Evolutionary conservation across 2,888 invertebrate genomes (phyloP), one percentile per base, ranked within the genome.

Genomic region (Apotomis turbidana): DNA sequence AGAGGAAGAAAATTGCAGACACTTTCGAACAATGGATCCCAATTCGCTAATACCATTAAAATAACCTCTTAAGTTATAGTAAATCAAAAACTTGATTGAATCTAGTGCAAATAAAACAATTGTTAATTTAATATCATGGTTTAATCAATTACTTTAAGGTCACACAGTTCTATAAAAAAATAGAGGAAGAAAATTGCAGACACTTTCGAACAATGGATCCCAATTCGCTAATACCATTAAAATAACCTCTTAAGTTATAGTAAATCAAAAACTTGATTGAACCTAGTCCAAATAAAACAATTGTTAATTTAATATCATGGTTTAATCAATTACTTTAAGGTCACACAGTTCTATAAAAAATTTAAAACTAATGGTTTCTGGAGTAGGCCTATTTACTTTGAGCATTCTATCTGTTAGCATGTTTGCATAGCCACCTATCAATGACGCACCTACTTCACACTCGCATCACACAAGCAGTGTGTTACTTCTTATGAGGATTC

Each of bases 11-110:
- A 84, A 95, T 92, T 84, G 94, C 85, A 9, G 95, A 96, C 10
- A 87, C 96, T 52, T 81, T 96, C 51, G 94, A 95, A 76, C 88
- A 89, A 8, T 96, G 96, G 96, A 85, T 93, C 61, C 96, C 96
- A 75, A 90, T 96, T 78, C 96, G 96, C 87, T 96, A 94, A 90
- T 79, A 36, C 27, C 46, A 60, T 36, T 59, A 12, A 8, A 36
- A 61, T 66, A 60, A 61, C 6, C 13, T 64, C 52, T 68, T 68
- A 64, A 68, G 12, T 64, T 52, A 74, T 70, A 70, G 64, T 68
- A 66, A 36, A 57, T 62, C 60, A 62, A 44, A n/a, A 67, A 49
- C 9, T 49, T 49, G 49, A 12, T 49, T 49, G 8, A 49, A 71
- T 64, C 71, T 76, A 76, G 74, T 68, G 73, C 15, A 76, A 74